Evolutionary conservation across 2,113 vertebrate species (phyloP).

Genomic region (Aphyosemion australe): DNA sequence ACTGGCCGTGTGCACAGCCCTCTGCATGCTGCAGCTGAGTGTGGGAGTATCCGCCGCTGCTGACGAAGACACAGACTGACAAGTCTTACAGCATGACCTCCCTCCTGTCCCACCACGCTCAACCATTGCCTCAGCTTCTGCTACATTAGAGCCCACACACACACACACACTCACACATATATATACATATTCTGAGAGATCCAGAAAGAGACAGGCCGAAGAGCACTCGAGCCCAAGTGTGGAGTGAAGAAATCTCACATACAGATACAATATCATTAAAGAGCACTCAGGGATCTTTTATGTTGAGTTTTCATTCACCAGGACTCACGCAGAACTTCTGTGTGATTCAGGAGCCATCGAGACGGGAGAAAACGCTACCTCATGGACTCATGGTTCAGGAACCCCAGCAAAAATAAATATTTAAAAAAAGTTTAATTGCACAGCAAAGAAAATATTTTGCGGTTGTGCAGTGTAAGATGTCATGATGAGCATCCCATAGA

Average conservation of each 20-base stretch:
- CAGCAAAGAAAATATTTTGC: too few species aligned
- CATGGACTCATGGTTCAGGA: slow-evolving; percentile 27
- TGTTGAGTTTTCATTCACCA: slow-evolving; percentile 16
- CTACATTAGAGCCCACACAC: slow-evolving; percentile 45
- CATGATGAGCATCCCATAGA: not conserved
- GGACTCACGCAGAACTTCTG: slow-evolving; percentile 13
- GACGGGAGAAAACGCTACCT: slow-evolving; percentile 27
- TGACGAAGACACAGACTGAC: slow-evolving; percentile 67
- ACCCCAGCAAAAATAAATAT: too few species aligned
- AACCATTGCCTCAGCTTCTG: slow-evolving; percentile 46
- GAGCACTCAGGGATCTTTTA: slow-evolving; percentile 28
- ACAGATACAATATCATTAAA: slow-evolving; percentile 51
- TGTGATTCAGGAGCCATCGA: slow-evolving; percentile 24
- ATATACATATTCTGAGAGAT: not conserved
- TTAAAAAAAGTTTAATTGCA: too few species aligned
- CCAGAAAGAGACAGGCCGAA: slow-evolving; percentile 12
- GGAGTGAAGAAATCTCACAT: slow-evolving; percentile 32
- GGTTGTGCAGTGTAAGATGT: not conserved
- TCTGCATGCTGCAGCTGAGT: slow-evolving; percentile 26
- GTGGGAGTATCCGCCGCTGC: slow-evolving; percentile 43
- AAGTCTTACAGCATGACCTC: slow-evolving; percentile 66
- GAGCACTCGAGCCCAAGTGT: slow-evolving; percentile 34
- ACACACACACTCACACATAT: slow-evolving; percentile 9
- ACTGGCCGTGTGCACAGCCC: slow-evolving; percentile 9
- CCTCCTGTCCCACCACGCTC: slow-evolving; percentile 53